Evolutionary conservation across 23 tunicate species (phyloP).

Genomic region (Ascidia mentula): DNA sequence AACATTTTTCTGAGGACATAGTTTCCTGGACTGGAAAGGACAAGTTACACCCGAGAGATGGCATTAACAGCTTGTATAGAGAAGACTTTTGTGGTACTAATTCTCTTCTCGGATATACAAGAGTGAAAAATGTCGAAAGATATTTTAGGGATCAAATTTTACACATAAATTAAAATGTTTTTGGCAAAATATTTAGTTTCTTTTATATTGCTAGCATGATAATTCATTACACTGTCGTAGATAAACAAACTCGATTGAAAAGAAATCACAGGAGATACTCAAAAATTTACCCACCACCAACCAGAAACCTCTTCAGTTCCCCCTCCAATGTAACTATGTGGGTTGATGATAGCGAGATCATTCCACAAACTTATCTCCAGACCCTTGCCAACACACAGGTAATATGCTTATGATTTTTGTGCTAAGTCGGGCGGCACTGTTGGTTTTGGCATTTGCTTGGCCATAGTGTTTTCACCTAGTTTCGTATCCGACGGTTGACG

Average conservation of each 20-base stretch:
- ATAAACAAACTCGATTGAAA: neutral
- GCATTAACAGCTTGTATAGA: conserved; percentile 53
- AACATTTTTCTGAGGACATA: conserved; percentile 31
- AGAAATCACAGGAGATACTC: conserved; percentile 33
- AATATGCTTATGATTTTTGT: neutral
- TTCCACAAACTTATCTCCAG: conserved; percentile 47
- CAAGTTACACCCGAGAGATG: neutral
- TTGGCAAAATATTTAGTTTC: too few species aligned
- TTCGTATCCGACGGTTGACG: too few species aligned
- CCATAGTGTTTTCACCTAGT: too few species aligned
- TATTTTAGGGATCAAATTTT: too few species aligned
- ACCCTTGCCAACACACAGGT: conserved; percentile 75
- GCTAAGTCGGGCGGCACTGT: neutral
- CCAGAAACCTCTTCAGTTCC: neutral
- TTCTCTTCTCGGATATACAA: too few species aligned
- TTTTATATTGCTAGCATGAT: too few species aligned
- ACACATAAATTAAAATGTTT: too few species aligned
- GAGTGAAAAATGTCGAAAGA: too few species aligned
- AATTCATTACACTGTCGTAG: too few species aligned
- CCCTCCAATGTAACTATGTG: conserved; percentile 38
- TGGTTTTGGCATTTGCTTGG: neutral
- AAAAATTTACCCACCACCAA: conserved; percentile 32
- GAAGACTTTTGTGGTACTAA: conserved; percentile 67
- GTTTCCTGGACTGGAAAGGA: conserved; percentile 41
- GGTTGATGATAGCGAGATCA: conserved; percentile 40